Evolutionary conservation across 64 coral and sea anemone species (phyloP).

Genomic region (Stichodactyla mertensii): DNA sequence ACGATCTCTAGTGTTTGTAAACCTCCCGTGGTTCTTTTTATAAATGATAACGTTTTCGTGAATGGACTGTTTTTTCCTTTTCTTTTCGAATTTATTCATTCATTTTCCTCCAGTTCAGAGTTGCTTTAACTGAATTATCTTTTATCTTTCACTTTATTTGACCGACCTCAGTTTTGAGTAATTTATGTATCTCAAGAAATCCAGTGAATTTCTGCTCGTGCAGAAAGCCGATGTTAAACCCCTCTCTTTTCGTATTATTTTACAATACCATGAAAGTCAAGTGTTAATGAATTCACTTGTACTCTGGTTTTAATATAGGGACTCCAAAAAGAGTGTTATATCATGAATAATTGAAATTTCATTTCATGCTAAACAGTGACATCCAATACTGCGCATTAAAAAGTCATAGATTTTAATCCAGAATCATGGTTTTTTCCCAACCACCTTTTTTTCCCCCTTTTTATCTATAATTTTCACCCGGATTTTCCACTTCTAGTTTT

Average conservation of each 20-base stretch:
- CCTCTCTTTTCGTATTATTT: background rate
- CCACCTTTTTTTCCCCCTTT: background rate
- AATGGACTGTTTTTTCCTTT: background rate
- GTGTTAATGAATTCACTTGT: slow-evolving; percentile 11
- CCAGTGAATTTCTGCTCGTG: background rate
- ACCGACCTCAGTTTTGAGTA: background rate
- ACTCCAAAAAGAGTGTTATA: background rate
- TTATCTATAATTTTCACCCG: background rate
- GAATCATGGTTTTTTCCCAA: background rate
- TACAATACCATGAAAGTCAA: background rate
- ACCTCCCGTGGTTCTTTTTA: too few relatives aligned
- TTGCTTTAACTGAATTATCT: background rate
- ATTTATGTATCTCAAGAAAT: too few relatives aligned
- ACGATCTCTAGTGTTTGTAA: too few relatives aligned
- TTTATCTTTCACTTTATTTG: background rate
- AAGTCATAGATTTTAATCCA: background rate
- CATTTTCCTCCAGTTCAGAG: background rate
- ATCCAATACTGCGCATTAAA: background rate
- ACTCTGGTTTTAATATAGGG: background rate
- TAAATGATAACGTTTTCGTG: too few relatives aligned
- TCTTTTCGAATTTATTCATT: background rate
- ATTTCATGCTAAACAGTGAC: background rate
- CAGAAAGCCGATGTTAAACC: background rate
- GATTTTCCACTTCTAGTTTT: background rate
- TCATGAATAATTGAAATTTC: background rate